Percentiles rank a stretch among this genome's conserved stretches.
Evolutionary conservation across 1,140 invertebrate genomes (phyloP).

Genomic region (Aphelinus atriplicis): DNA sequence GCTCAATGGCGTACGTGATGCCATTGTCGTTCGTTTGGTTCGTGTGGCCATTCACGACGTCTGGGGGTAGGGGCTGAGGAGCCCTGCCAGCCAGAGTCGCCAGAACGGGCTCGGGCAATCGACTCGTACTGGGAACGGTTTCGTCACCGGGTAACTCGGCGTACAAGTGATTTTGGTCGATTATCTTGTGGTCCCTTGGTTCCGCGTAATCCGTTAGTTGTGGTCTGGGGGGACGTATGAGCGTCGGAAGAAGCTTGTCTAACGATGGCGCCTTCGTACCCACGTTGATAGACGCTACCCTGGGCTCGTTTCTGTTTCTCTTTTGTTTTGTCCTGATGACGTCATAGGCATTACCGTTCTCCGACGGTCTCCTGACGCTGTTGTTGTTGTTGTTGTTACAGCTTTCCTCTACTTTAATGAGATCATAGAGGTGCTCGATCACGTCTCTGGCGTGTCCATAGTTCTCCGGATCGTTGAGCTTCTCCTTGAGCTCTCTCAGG

Average conservation of each 20-base stretch:
- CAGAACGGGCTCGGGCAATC: slow-evolving; percentile 60
- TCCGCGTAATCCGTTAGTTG: slow-evolving; percentile 67
- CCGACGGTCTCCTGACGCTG: slow-evolving; percentile 55
- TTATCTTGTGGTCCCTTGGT: slow-evolving; percentile 61
- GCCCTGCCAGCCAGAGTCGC: slow-evolving; percentile 50
- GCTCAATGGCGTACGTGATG: slow-evolving; percentile 10
- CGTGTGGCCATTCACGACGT: slow-evolving; percentile 53
- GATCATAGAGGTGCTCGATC: slow-evolving; percentile 81
- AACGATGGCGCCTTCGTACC: slow-evolving; percentile 72
- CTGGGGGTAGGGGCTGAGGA: slow-evolving; percentile 55
- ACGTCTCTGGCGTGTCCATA: slow-evolving; percentile 79
- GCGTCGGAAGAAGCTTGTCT: slow-evolving; percentile 69
- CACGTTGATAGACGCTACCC: slow-evolving; percentile 66
- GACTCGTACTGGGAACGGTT: slow-evolving; percentile 61
- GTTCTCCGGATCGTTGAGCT: slow-evolving; percentile 77
- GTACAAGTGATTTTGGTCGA: slow-evolving; percentile 66
- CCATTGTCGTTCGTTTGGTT: slow-evolving; percentile 40
- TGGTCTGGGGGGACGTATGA: slow-evolving; percentile 49
- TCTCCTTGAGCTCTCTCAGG: slow-evolving; percentile 74
- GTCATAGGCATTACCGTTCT: slow-evolving; percentile 72
- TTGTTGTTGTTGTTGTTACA: slow-evolving; percentile 68
- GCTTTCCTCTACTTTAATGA: slow-evolving; percentile 79
- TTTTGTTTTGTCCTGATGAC: slow-evolving; percentile 66
- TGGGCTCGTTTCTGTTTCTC: slow-evolving; percentile 58
- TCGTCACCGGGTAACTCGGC: slow-evolving; percentile 65